Base-by-base conservation (phyloP, 1,140 invertebrate genomes). In the Papilio polyxenes region DNA sequence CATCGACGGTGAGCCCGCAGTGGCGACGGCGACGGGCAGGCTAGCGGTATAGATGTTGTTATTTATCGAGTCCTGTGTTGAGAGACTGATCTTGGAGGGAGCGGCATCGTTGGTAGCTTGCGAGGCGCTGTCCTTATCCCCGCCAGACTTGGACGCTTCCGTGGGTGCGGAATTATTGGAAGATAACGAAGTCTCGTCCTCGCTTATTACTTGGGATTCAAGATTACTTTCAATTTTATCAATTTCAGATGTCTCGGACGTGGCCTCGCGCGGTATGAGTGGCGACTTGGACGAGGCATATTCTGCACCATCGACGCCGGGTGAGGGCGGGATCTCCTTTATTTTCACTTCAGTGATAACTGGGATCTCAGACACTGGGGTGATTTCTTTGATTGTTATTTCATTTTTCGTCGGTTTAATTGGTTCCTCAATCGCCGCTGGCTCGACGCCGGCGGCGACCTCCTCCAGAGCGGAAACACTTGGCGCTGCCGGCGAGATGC, bases 351-450 rank as follows among this genome's bases (percentile, higher is more conserved):
- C 93, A 53, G 92, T 94, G 59, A 92, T 93, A 31, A 91, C 85
- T 4, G 94, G 93, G 23, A 94, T 95, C 82, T 94, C 93, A 8
- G 91, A 94, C 1, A 92, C 91, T 1, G 91, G 92, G 0, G 94
- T 95, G 17, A 95, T 94, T 89, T 95, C 94, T 83, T 95, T 95
- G 44, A 95, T 95, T 2, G 92, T 95, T 15, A 95, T 92, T 82
- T 92, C 91, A 82, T 89, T 91, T 53, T 91, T 92, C 31, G 89
- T 83, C 5, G 87, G 91, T 49, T 91, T 92, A 40, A 90, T 82
- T 3, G 87, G 89, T 82, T 91, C 88, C 75, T 87, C 88, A 0
- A 85, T 81, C 17, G 84, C 80, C 1, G 85, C 40, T 8, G 89
- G 86, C 3, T 80, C 84, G 23, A 81, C 82, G 62, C 84, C 87